Conservation (phyloP, 2,888 invertebrate genomes). For the Conistra vaccinii region DNA sequence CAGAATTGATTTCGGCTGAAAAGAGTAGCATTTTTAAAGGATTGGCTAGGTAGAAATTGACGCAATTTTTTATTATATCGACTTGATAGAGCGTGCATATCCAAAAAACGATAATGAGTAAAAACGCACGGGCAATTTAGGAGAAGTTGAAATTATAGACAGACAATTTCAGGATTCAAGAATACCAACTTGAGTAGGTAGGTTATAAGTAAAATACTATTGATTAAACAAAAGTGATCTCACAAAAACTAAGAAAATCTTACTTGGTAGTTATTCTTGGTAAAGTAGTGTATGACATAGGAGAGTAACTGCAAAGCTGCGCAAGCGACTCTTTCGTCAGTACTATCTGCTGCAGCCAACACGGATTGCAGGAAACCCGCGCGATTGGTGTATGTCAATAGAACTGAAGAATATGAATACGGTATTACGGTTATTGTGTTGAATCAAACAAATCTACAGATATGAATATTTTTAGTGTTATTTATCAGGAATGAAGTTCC, state of each 20-base stretch:
- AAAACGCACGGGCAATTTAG: neutral
- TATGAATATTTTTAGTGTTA: neutral
- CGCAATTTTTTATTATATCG: neutral
- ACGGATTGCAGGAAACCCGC: conserved; percentile 79
- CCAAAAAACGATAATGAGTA: no score
- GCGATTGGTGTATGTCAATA: conserved; percentile 81
- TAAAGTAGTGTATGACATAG: conserved; percentile 81
- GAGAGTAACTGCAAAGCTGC: conserved; percentile 82
- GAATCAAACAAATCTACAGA: neutral
- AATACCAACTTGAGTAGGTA: neutral
- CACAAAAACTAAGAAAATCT: neutral
- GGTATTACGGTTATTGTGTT: neutral
- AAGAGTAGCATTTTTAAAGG: conserved; percentile 11
- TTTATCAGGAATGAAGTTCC: neutral
- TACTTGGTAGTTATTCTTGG: conserved; percentile 82
- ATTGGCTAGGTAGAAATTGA: neutral
- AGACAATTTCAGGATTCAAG: neutral
- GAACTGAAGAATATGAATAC: conserved; percentile 69
- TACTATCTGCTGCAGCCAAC: conserved; percentile 73
- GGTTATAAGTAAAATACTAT: neutral
- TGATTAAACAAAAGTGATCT: neutral
- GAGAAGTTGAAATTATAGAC: neutral
- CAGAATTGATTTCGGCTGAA: conserved; percentile 79
- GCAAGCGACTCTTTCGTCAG: conserved; percentile 81
- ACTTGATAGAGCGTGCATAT: no score